Conservation (phyloP, 2,797 vertebrate species). For the Oreochromis mossambicus region DNA sequence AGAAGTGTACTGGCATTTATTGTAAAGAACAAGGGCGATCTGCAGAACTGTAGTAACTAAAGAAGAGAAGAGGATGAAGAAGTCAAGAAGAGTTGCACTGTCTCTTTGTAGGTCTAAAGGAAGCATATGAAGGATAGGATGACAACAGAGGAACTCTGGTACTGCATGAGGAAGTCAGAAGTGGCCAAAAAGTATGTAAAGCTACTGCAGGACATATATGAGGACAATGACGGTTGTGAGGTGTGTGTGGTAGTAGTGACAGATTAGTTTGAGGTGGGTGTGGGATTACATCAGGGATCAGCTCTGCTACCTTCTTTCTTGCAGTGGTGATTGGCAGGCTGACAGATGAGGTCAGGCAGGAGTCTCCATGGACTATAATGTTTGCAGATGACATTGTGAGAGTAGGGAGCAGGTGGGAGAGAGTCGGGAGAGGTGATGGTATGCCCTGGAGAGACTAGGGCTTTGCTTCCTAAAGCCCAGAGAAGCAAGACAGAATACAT, state of each 20-base stretch:
- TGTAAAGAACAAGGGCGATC: too few relatives aligned
- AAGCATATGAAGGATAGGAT: neutral
- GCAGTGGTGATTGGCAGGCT: neutral
- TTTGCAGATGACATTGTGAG: neutral
- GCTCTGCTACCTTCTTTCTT: neutral
- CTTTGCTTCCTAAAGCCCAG: neutral
- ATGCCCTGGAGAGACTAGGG: neutral
- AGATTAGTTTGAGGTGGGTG: neutral
- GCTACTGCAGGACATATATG: neutral
- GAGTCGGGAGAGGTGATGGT: neutral
- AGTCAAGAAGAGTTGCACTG: neutral
- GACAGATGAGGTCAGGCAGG: neutral
- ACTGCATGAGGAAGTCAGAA: neutral
- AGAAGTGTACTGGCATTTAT: too few relatives aligned
- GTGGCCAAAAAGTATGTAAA: neutral
- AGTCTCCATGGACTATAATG: neutral
- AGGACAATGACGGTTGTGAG: neutral
- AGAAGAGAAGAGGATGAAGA: neutral
- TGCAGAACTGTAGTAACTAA: too few relatives aligned
- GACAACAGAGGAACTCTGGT: neutral
- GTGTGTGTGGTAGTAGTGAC: neutral
- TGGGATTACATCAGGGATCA: neutral
- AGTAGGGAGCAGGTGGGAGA: neutral
- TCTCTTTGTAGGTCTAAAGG: neutral
- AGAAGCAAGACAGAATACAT: neutral